Base-by-base conservation (phyloP, 2,113 vertebrate genomes). In the Trogon melanurus region DNA sequence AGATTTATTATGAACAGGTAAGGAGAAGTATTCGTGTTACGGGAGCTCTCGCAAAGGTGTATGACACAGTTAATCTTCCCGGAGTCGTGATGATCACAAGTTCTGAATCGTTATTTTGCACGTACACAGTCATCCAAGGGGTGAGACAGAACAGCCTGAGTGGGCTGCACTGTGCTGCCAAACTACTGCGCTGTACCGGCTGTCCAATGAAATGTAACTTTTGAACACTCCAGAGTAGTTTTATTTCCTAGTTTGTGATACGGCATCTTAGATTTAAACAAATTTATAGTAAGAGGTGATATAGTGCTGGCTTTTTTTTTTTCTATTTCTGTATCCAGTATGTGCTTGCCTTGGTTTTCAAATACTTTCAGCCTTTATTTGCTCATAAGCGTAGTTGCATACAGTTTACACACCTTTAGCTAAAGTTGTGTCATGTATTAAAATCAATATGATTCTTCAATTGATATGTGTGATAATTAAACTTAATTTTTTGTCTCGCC, bases 1-100 rank as follows among this genome's bases (percentile, higher is more conserved):
- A 98, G 97, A 76, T 99, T 99, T 93, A 99, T 99, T 97, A 98
- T 99, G 97, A 99, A 99, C 98, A 99, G 99, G 99, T 99, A 89
- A 97, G 97, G 21, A 62, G 51, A 61, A 53, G 30, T 51, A 9
- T 67, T 66, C 67, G 14, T 81, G 0, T 78, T 56, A 21, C 13
- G 53, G 79, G 47, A 67, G 5, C 20, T 53, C 32, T 57, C 4
- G 4, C 32, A 27, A 12, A 5, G 67, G 20, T 66, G 6, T 45
- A 3, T 44, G 57, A 30, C 45, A 16, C 17, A 57, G 0, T 50
- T 10, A 7, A 1, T n/a, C 16, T 44, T 73, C 56, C 12, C 48
- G 74, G 79, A 78, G 69, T 53, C n/a, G 22, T 2, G 2, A 27
- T 36, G 30, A 47, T 78, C 4, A 18, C 2, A 60, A 36, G 15